phyloP scores from a whole-genome alignment of 92 coral and sea anemone genomes.

The Epizoanthus ramosus region DNA sequence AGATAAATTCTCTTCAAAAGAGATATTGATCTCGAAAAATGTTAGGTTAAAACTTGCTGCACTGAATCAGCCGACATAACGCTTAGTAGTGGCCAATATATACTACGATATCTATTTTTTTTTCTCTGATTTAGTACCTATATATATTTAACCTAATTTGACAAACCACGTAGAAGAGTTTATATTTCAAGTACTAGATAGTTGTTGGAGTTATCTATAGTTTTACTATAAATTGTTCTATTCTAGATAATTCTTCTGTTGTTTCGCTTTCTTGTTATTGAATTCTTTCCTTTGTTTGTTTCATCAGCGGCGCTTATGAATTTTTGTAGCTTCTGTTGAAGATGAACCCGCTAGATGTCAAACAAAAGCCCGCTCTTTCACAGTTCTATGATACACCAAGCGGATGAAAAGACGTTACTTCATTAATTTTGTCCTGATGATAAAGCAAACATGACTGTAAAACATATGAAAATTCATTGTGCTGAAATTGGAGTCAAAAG shows the following conservation, averaged over 20 bases:
- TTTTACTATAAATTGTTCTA: slow-evolving; percentile 19
- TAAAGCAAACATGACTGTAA: slow-evolving; percentile 24
- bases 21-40: neutral
- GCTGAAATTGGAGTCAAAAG: neutral
- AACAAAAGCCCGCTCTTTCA: slow-evolving; percentile 26
- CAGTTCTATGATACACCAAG: slow-evolving; percentile 31
- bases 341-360: slow-evolving; percentile 18
- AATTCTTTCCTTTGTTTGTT: slow-evolving; percentile 24
- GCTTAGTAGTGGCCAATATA: neutral
- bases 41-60: neutral
- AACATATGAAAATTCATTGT: slow-evolving; percentile 28
- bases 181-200: neutral
- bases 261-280: slow-evolving; percentile 27
- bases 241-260: slow-evolving; percentile 21
- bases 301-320: slow-evolving; percentile 6
- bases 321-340: slow-evolving; percentile 9
- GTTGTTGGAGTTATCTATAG: neutral
- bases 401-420: slow-evolving; percentile 29
- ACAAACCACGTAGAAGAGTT: neutral
- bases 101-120: neutral
- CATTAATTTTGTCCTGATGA: slow-evolving; percentile 40
- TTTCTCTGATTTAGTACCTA: neutral
- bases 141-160: neutral
- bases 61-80: neutral
- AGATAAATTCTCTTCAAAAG: slow-evolving; percentile 36